Percentiles rank a stretch among this genome's conserved stretches.
These are phyloP conservation scores for Ptilonorhynchus violaceus DNA, from an alignment of 2,113 vertebrate genomes.

Conservation along the genomic window DNA sequence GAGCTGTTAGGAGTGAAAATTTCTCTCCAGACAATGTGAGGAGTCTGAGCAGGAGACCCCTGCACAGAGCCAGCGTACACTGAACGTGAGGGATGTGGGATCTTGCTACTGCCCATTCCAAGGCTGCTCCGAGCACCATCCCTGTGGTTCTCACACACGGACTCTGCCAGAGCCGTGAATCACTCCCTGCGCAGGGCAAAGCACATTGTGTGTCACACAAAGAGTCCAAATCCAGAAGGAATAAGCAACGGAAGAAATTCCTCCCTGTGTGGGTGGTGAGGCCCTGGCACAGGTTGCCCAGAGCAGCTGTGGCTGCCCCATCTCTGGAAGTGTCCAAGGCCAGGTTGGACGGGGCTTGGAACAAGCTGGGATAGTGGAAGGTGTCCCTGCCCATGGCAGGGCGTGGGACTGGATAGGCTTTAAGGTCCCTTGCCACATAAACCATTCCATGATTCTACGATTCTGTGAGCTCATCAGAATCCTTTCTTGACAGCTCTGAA, in stretches of 20 bases:
- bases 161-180: background rate
- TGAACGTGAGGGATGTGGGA: background rate
- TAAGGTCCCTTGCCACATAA: background rate
- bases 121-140: background rate
- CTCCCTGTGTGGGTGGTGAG: background rate
- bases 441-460: background rate
- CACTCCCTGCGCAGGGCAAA: background rate
- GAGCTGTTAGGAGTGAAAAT: background rate
- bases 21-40: background rate
- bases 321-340: fast-evolving
- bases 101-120: background rate
- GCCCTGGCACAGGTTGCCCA: background rate
- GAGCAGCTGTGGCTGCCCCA: background rate
- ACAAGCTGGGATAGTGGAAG: fast-evolving
- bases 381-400: background rate
- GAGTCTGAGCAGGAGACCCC: background rate
- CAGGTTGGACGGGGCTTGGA: fast-evolving
- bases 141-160: background rate
- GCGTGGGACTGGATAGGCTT: fast-evolving
- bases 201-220: fast-evolving
- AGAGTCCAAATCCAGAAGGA: background rate
- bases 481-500: background rate
- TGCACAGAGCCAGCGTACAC: background rate
- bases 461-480: background rate
- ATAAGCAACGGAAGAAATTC: background rate